These are phyloP conservation scores for Mus spicilegus DNA, from an alignment of 2,113 vertebrate genomes.

Conservation along the genomic window DNA sequence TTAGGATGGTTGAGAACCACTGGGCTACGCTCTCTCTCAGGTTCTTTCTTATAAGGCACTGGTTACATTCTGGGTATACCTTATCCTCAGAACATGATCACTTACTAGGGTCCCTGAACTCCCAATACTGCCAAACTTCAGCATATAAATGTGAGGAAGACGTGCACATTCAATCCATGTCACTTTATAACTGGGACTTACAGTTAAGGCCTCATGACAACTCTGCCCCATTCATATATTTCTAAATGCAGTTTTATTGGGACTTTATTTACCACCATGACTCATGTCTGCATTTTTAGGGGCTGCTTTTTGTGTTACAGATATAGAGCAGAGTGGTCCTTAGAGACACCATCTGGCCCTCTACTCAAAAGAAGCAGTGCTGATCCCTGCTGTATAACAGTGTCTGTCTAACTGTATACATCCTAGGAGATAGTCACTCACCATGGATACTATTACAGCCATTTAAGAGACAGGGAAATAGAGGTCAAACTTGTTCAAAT, in stretches of 20 bases:
- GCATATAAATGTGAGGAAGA: neutral
- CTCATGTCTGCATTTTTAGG: neutral
- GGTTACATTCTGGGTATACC: neutral
- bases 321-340: neutral
- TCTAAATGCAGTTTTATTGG: rapidly evolving
- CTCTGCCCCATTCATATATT: neutral
- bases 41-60: neutral
- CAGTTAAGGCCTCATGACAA: rapidly evolving
- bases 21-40: neutral
- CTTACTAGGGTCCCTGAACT: neutral
- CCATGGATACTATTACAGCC: neutral
- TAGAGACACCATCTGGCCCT: neutral
- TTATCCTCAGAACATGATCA: neutral
- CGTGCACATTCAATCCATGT: rapidly evolving
- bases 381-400: rapidly evolving
- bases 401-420: rapidly evolving
- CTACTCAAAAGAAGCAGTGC: too few relatives aligned
- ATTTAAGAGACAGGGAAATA: neutral
- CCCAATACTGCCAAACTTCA: neutral
- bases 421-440: neutral
- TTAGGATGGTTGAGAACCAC: neutral
- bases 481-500: neutral
- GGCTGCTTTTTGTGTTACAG: neutral
- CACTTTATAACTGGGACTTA: neutral
- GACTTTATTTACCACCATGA: neutral